Base-by-base conservation (phyloP, 1,140 invertebrate genomes). In the Pseudomyrmex dendroicus region DNA sequence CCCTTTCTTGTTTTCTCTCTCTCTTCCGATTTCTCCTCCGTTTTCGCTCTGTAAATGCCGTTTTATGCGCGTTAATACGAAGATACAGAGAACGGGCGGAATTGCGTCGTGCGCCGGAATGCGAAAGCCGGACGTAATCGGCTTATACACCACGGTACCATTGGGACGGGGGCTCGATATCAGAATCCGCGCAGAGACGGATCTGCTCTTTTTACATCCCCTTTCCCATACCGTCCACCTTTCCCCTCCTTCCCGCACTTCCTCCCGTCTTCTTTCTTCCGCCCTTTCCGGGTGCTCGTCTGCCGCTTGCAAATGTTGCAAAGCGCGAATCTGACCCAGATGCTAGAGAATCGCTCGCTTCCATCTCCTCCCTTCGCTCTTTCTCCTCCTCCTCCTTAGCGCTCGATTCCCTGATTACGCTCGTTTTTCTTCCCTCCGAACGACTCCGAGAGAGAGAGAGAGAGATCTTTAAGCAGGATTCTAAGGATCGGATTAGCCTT, bases 71-170 rank as follows among this genome's bases (percentile, higher is more conserved):
- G 35, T 52, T 72, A 70, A 86, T 73, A 72, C 62, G 82, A 61
- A 59, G n/a, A n/a, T n/a, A 59, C 35, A 74, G 57, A 73, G 68
- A n/a, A 73, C 50, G 56, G 35, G 68, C 54, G 82, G 73, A 68
- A 84, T 68, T 83, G 73, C 64, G 62, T 68, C 62, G 61, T 50
- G 54, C 52, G 61, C 15, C 50, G 73, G 82, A 87, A 87, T 57
- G 74, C 82, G 63, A 78, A 74, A 86, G 59, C 73, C 54, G 73
- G 57, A 74, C 68, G 54, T 88, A 88, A 88, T 88, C 86, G 86
- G 82, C 82, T 88, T 88, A 88, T 70, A 76, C 44, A 57, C 48
- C 74, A 44, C 50, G 22, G 56, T 84, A 67, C 46, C 82, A 78
- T 67, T 46, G 67, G 35, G 74, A 78, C 50, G 74, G 20, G 48